Evolutionary conservation across 2,797 vertebrate genomes (phyloP), one percentile per base, ranked within the genome.

Genomic region (Bucorvus abyssinicus): DNA sequence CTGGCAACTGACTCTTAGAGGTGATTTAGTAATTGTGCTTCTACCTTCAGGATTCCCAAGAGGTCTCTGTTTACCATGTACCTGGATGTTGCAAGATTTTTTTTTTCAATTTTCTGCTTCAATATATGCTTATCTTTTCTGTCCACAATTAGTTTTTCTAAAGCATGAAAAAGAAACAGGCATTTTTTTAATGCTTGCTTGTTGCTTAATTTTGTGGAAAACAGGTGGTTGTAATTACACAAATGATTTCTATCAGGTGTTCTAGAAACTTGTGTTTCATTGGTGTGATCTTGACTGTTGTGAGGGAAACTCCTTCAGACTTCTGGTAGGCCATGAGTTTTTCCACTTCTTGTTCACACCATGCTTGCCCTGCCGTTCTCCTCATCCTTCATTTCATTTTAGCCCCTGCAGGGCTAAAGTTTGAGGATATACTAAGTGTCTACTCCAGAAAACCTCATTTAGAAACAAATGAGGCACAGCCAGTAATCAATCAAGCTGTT

Each of bases 11-110:
- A 24, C 2, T 30, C 26, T n/a, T 21, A 56, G 7, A 34, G 7
- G 8, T 34, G 12, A 13, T 23, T 61, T 20, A 14, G 8, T 30
- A 50, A 21, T 12, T 71, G 21, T 63, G 9, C 5, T 67, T 11
- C 30, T 26, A 3, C 7, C 7, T 56, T 45, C 0, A 1, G n/a
- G 30, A 23, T 61, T 7, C 9, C 7, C 1, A 14, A 7, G 61
- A 80, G 12, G 8, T 74, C 12, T 56, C 5, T 57, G 21, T 50
- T 7, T 61, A 10, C 19, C 4, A 9, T 3, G 1, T 17, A 21
- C 4, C 12, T 77, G 19, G 5, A 9, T 60, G 23, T 7, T 87
- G 8, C 19, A 44, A 40, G 30, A 11, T 7, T n/a, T 9, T 24
- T 68, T 55, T 60, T 34, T 10, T 40, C 12, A 10, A 3, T 45